These are phyloP conservation scores for Passer montanus DNA, from an alignment of 2,113 vertebrate genomes.

Conservation along the genomic window DNA sequence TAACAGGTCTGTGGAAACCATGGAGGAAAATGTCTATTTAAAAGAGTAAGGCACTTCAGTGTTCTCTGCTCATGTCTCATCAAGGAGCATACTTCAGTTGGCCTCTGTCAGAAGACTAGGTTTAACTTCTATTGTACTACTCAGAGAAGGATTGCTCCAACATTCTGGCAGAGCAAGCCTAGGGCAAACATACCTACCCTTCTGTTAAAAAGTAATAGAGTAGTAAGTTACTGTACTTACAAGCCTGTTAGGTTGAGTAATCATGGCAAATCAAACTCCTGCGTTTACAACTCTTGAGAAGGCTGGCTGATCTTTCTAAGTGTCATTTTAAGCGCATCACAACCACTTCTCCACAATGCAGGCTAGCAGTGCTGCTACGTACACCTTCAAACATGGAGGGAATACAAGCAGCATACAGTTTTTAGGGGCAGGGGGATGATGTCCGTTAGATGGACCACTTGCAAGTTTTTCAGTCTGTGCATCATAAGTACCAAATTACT, in stretches of 20 bases:
- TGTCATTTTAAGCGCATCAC: background rate
- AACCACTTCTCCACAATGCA: background rate
- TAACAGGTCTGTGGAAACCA: background rate
- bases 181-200: background rate
- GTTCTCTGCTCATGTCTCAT: background rate
- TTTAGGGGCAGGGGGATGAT: background rate
- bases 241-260: background rate
- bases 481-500: background rate
- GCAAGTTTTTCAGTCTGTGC: background rate
- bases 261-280: background rate
- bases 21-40: accelerated
- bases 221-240: background rate
- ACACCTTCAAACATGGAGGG: background rate
- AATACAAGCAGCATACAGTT: accelerated
- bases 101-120: background rate
- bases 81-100: background rate
- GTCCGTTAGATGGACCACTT: background rate
- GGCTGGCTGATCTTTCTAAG: background rate
- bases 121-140: background rate
- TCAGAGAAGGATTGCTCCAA: background rate
- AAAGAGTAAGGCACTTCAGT: background rate
- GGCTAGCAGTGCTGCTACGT: background rate
- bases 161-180: background rate
- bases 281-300: background rate
- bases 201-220: background rate